phyloP scores from a whole-genome alignment of 2,797 vertebrate genomes.

The Nannoperca australis region DNA sequence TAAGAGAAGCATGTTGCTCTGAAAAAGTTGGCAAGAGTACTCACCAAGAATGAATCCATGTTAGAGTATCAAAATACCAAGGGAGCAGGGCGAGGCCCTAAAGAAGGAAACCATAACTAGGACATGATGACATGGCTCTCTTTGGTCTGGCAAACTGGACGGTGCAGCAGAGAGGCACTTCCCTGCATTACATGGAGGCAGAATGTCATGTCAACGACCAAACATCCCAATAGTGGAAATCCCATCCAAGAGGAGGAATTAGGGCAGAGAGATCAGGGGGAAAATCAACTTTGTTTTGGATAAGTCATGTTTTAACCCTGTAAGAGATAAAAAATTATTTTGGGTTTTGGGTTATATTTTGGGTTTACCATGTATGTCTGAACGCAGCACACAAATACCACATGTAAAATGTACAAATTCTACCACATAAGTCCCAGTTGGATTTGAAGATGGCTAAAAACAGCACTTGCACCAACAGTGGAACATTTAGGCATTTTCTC shows the following conservation, averaged over 20 bases:
- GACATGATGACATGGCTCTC: constrained; percentile 21
- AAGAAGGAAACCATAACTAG: constrained; percentile 6
- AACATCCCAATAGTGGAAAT: constrained; percentile 58
- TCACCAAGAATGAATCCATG: constrained; percentile 55
- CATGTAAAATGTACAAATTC: neutral
- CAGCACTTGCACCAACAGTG: neutral
- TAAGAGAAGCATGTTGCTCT: constrained; percentile 4
- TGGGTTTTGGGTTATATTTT: too few species aligned
- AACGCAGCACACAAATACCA: neutral
- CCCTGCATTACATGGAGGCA: constrained; percentile 29
- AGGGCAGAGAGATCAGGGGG: constrained; percentile 44
- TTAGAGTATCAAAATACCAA: constrained; percentile 27
- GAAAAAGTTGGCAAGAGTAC: constrained; percentile 24
- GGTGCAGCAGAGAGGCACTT: constrained; percentile 29
- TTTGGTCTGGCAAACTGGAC: constrained; percentile 11
- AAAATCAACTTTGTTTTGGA: constrained; percentile 63
- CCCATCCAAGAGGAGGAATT: constrained; percentile 63
- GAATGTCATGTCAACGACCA: constrained; percentile 44
- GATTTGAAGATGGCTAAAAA: neutral
- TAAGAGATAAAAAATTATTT: neutral
- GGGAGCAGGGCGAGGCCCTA: constrained; percentile 18
- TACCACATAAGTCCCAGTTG: neutral
- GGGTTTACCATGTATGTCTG: neutral
- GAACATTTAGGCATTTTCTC: neutral
- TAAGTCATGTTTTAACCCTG: constrained; percentile 39